Base-by-base conservation (phyloP, 2,797 vertebrate species). In the Rhodeus uyekii region DNA sequence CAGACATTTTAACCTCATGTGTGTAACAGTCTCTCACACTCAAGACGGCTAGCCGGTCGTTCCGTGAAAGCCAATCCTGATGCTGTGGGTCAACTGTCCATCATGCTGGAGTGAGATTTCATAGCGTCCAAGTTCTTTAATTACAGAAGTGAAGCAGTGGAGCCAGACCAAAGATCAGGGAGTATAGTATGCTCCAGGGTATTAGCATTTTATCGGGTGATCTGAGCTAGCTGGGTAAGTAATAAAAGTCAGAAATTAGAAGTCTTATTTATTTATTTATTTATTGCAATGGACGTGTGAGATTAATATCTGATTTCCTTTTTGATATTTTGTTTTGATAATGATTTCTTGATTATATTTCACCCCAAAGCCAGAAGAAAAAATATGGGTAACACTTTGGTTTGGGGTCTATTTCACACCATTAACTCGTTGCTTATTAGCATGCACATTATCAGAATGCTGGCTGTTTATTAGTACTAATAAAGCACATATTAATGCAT, bases 61-160 rank as follows among this genome's bases (percentile, higher is more conserved):
- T 91, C 89, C 89, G 74, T 13, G 89, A 89, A 88, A 91, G 88
- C 61, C 1, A 87, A 92, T 87, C 89, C 67, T 50, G 85, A 85
- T 75, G 85, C 63, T 60, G 39, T n/a, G 83, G 86, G 89, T 90
- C 90, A 89, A 82, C 89, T 89, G 87, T 91, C 88, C 53, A 64
- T 50, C 68, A 68, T 88, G 87, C 84, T 22, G 82, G 80, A 83
- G 84, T 24, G 44, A 85, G 86, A 71, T 80, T 76, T 84, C 83
- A 84, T 68, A 63, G 76, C 38, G 34, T 76, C 72, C 38, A 78
- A 44, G 67, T 48, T 79, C 85, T 86, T 82, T 84, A 84, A 86
- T 86, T 84, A 78, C 74, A 74, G 80, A 75, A 86, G 86, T 82
- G 78, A 64, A 78, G 60, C 77, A 53, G 29, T 42, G 80, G 87